These are phyloP conservation scores for Zelostemma sp. DNA, from an alignment of 1,140 invertebrate genomes.

Conservation along the genomic window DNA sequence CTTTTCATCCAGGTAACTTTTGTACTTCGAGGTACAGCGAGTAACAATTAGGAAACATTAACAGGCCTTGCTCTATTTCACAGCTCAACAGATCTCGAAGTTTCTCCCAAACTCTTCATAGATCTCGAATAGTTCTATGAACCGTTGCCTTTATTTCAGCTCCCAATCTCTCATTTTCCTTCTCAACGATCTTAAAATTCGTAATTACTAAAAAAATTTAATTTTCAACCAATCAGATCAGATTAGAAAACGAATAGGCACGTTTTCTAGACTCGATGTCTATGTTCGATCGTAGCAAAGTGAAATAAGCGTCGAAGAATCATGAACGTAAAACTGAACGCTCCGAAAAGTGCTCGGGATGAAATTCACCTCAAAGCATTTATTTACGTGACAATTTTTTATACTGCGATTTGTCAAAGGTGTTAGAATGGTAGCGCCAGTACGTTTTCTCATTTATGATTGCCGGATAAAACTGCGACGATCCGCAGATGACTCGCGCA, in stretches of 20 bases:
- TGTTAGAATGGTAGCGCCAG: not conserved
- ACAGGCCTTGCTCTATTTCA: not conserved
- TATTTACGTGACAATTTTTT: not conserved
- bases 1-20: conserved; percentile 46
- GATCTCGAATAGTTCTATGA: not conserved
- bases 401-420: not conserved
- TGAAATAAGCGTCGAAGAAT: not conserved
- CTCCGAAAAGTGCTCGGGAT: not conserved
- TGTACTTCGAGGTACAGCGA: conserved; percentile 35
- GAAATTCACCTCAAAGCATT: not conserved
- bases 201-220: not conserved
- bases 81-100: not conserved
- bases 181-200: not conserved
- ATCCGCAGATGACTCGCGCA: conserved; percentile 66
- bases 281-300: not conserved
- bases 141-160: not conserved
- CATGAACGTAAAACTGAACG: not conserved
- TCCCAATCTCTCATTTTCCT: not conserved
- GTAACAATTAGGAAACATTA: conserved; percentile 3
- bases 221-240: not conserved
- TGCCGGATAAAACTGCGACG: conserved; percentile 55
- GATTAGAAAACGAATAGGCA: not conserved
- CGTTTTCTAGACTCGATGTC: too few relatives aligned
- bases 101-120: not conserved
- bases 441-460: conserved; percentile 34